Conservation (phyloP, 2,797 vertebrate species). For the Coccyzus lansbergi region DNA sequence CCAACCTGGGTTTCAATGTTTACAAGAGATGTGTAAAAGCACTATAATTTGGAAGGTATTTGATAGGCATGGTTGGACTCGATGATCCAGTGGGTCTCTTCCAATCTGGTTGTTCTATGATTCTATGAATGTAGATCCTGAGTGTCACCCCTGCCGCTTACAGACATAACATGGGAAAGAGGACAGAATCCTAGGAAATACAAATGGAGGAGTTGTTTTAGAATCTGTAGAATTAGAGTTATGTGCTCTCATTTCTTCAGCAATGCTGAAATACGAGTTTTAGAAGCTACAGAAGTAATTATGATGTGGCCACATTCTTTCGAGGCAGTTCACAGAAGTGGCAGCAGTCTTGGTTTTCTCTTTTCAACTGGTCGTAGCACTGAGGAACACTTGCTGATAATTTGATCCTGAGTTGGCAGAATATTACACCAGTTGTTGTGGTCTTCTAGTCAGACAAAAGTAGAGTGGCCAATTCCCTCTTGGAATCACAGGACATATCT, state of each 20-base stretch:
- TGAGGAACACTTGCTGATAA: neutral
- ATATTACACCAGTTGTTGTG: neutral
- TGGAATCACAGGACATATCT: neutral
- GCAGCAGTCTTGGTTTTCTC: neutral
- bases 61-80: no score
- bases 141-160: neutral
- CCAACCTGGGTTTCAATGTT: neutral
- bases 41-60: neutral
- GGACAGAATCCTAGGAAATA: neutral
- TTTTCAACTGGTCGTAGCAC: neutral
- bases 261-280: neutral
- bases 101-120: no score
- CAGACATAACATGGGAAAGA: neutral
- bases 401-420: neutral
- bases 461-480: neutral
- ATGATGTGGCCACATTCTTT: accelerated
- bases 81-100: no score
- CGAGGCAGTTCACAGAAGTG: neutral
- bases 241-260: neutral
- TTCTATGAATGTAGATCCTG: neutral
- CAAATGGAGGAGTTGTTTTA: neutral
- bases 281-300: neutral
- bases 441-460: neutral
- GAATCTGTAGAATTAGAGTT: neutral
- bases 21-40: neutral